phyloP scores from a whole-genome alignment of 2,797 vertebrate genomes.

The Urosaurus nigricauda region DNA sequence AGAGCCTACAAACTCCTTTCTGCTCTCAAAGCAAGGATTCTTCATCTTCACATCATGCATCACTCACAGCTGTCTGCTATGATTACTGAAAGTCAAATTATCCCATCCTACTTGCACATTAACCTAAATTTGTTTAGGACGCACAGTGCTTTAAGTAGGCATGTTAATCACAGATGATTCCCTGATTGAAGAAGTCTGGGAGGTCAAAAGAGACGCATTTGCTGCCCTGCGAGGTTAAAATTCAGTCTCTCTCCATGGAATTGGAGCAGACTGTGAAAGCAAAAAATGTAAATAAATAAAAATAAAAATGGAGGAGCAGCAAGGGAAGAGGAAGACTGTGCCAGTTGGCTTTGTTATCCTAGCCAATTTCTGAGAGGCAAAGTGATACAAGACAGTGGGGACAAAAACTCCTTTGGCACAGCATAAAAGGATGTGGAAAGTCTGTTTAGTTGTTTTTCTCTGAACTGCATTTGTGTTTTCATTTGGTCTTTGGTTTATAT shows the following conservation, averaged over 20 bases:
- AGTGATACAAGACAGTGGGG: no score
- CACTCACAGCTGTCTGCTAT: constrained; percentile 66
- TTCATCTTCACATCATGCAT: constrained; percentile 66
- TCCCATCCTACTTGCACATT: constrained; percentile 57
- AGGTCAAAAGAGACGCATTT: constrained; percentile 60
- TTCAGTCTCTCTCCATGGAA: neutral
- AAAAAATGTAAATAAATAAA: no score
- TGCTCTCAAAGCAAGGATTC: constrained; percentile 41
- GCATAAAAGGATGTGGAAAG: no score
- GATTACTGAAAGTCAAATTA: constrained; percentile 66
- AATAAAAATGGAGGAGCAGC: neutral
- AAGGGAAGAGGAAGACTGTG: neutral
- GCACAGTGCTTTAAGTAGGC: constrained; percentile 39
- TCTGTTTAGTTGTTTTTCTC: no score
- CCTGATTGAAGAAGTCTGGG: constrained; percentile 47
- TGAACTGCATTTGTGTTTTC: no score
- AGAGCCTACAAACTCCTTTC: constrained; percentile 36
- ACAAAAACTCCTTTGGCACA: no score
- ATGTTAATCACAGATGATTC: constrained; percentile 67
- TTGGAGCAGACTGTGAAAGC: neutral
- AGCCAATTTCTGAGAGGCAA: neutral
- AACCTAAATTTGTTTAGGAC: constrained; percentile 67
- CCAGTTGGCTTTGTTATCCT: neutral
- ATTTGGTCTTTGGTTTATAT: no score
- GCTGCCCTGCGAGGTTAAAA: constrained; percentile 22